phyloP scores from a whole-genome alignment of 1,140 invertebrate species.

The Solenopsis fugax region DNA sequence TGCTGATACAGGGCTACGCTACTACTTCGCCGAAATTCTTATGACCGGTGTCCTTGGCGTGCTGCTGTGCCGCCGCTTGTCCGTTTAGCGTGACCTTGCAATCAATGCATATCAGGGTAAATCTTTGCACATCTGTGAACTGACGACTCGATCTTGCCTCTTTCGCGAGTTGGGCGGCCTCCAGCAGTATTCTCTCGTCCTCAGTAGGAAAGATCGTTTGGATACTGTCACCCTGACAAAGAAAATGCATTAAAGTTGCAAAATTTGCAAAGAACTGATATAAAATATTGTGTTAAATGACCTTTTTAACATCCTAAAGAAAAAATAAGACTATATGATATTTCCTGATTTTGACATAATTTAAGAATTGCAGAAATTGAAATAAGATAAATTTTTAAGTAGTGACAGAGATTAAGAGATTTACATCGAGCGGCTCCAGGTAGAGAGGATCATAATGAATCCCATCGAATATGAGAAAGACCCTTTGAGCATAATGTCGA shows the following conservation, averaged over 20 bases:
- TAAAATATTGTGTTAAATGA: background rate
- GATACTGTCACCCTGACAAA: conserved; percentile 89
- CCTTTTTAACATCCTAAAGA: background rate
- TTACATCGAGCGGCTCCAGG: conserved; percentile 91
- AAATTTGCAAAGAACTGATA: background rate
- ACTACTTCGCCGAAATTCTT: conserved; percentile 94
- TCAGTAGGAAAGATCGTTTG: conserved; percentile 93
- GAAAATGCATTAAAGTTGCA: conserved; percentile 5
- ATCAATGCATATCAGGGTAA: conserved; percentile 93
- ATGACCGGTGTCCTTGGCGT: conserved; percentile 95
- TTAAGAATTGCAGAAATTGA: background rate
- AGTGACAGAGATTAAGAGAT: conserved; percentile 34
- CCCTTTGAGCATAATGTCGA: conserved; percentile 93
- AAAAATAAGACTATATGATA: background rate
- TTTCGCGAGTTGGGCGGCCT: conserved; percentile 94
- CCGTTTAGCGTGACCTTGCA: conserved; percentile 93
- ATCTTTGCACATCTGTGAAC: conserved; percentile 96
- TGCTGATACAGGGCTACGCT: conserved; percentile 52
- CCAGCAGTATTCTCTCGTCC: conserved; percentile 91
- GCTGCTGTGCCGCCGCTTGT: conserved; percentile 92
- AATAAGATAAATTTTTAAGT: conserved; percentile 3
- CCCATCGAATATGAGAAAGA: conserved; percentile 97
- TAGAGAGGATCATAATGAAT: conserved; percentile 98
- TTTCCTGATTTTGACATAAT: background rate
- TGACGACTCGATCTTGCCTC: conserved; percentile 95